Evolutionary conservation across 2,113 vertebrate species (phyloP).

Genomic region (Ophiodon elongatus): DNA sequence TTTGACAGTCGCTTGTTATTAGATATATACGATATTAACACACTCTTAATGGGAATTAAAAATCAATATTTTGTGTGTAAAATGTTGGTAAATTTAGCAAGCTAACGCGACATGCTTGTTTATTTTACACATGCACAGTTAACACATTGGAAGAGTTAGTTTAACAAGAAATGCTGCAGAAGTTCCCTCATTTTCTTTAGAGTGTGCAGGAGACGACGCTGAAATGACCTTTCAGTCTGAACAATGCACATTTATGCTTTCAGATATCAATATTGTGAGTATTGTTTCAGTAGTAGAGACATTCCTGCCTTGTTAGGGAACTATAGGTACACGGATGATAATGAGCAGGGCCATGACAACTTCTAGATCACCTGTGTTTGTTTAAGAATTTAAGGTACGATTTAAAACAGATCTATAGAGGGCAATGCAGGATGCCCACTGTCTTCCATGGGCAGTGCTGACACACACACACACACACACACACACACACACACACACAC

Average conservation of each 20-base stretch:
- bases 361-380: background rate
- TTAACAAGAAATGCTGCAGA: background rate
- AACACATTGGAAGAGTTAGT: background rate
- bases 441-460: too few relatives aligned
- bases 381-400: background rate
- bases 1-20: background rate
- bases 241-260: background rate
- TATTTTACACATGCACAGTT: background rate
- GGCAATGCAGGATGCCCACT: background rate
- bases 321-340: background rate
- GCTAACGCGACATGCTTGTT: background rate
- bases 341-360: background rate
- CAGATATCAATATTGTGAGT: background rate
- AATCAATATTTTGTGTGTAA: accelerated
- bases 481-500: background rate
- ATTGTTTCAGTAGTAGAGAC: background rate
- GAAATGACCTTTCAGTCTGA: background rate
- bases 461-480: slow-evolving; percentile 1
- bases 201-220: background rate
- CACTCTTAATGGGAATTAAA: accelerated
- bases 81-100: background rate
- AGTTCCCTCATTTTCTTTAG: background rate
- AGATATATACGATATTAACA: too few relatives aligned
- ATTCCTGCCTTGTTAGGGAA: too few relatives aligned
- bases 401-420: background rate